Evolutionary conservation across 2,888 invertebrate species (phyloP), one percentile per base, ranked within the genome.

Genomic region (Dicyrtomina minuta): DNA sequence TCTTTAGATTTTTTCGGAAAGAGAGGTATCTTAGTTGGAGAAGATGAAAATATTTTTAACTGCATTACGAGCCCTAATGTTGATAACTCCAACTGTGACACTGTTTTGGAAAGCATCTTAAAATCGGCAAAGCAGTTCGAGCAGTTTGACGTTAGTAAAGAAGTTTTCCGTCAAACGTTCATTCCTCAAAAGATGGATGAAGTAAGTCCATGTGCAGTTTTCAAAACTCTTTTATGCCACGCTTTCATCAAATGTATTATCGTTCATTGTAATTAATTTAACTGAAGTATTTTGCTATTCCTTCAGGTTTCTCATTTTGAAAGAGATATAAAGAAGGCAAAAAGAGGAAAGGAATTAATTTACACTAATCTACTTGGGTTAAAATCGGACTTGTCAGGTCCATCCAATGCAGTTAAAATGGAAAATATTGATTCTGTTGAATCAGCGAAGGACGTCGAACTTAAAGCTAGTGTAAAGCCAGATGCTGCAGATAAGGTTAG

Each of bases 1-100:
- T 74, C 77, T 78, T 86, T 87, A 75, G 93, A 94, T 71, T 98
- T 90, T 84, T 99, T 97, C 82, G 88, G 89, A 66, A 94, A 92
- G 80, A 89, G 89, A 76, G 89, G 90, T 26, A 95, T 97, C 0
- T 90, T 90, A n/a, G 93, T 95, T 0, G 88, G 99, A 86, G 90
- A 90, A 0, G 88, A 95, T 0, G 93, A 93, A 79, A 91, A 93
- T 78, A 83, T 99, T 66, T 99, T 99, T 84, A 93, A 97, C 82
- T 97, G 97, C 79, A 91, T 99, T 64, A 97, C 96, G 0, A 96
- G 98, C 84, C 88, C 92, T 17, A 89, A 88, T 1, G 90, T 98
- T 59, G 92, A 87, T 69, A 89, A 89, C 65, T 84, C 84, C 2
- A 93, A 95, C 82, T 88, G 93, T 83, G 93, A 93, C 76, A 86